These are phyloP conservation scores for Brotula barbata DNA, from an alignment of 2,797 vertebrate genomes.

Conservation along the genomic window DNA sequence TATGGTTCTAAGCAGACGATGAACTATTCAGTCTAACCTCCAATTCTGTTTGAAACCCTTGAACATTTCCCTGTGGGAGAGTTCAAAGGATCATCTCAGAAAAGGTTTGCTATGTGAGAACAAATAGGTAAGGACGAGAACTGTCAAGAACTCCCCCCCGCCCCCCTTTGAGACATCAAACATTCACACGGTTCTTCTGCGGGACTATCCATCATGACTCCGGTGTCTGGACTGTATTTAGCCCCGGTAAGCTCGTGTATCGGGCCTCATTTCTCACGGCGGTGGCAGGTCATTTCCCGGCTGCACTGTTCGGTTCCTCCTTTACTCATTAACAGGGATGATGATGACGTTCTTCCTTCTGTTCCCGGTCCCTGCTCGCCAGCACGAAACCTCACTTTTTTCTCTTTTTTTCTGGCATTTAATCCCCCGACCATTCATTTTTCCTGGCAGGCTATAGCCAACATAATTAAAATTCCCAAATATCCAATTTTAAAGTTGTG, in stretches of 20 bases:
- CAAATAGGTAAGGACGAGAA: conserved; percentile 5
- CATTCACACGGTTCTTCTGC: conserved; percentile 29
- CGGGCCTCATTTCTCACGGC: conserved; percentile 55
- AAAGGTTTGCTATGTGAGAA: too few relatives aligned
- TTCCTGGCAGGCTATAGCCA: not conserved
- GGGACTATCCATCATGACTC: too few relatives aligned
- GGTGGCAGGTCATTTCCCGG: conserved; percentile 70
- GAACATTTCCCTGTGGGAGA: not conserved
- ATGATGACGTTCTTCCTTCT: conserved; percentile 30
- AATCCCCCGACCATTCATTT: not conserved
- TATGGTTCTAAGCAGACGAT: too few relatives aligned
- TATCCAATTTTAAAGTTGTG: too few relatives aligned
- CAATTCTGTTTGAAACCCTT: conserved; percentile 4
- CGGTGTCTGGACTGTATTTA: too few relatives aligned
- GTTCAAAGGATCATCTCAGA: conserved; percentile 23
- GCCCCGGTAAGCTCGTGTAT: conserved; percentile 39
- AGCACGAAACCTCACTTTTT: conserved; percentile 7
- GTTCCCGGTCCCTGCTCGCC: conserved; percentile 10
- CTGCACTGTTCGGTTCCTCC: conserved; percentile 19
- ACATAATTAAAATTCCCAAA: too few relatives aligned
- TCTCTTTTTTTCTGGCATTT: not conserved
- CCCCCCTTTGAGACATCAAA: conserved; percentile 23
- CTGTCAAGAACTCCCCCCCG: conserved; percentile 11
- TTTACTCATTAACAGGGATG: conserved; percentile 47
- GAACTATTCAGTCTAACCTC: conserved; percentile 19